phyloP scores from a whole-genome alignment of 2,888 invertebrate species.

The Nymphalis urticae region DNA sequence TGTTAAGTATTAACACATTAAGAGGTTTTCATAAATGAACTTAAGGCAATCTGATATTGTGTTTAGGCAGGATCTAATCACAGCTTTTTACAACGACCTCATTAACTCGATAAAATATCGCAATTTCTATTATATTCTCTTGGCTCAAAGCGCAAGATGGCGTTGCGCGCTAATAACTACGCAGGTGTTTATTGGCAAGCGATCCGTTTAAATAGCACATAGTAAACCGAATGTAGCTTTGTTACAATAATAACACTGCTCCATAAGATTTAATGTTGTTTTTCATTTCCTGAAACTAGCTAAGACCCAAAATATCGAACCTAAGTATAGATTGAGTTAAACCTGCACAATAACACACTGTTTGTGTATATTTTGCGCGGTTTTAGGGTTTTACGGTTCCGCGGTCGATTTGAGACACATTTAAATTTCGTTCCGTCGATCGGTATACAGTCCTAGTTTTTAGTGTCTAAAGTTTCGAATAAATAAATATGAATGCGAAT shows the following conservation, averaged over 20 bases:
- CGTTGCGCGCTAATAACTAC: conserved; percentile 23
- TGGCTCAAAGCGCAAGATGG: conserved; percentile 21
- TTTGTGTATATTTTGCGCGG: too few relatives aligned
- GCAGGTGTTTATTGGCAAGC: conserved; percentile 31
- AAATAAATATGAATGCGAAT: too few relatives aligned
- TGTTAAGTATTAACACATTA: too few relatives aligned
- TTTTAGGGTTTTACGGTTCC: too few relatives aligned
- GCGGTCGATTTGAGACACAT: too few relatives aligned
- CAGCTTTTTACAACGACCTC: not conserved
- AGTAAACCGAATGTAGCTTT: conserved; percentile 25
- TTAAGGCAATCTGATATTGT: too few relatives aligned
- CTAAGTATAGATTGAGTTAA: conserved; percentile 10
- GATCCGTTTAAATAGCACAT: conserved; percentile 20
- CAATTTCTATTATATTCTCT: conserved; percentile 15
- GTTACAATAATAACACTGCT: conserved; percentile 31
- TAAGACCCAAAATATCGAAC: conserved; percentile 11
- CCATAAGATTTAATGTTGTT: conserved; percentile 18
- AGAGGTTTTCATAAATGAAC: too few relatives aligned
- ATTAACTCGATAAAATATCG: conserved; percentile 1
- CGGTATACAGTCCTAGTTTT: too few relatives aligned
- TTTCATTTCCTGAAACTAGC: conserved; percentile 10
- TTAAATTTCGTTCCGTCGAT: too few relatives aligned
- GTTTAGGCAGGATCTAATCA: too few relatives aligned
- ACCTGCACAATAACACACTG: not conserved
- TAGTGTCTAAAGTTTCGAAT: too few relatives aligned